A percentile compares a stretch with the other conserved stretches of the same genome.
These are phyloP conservation scores for Rousettus leschenaultii DNA, from an alignment of 2,113 vertebrate species.

Conservation along the genomic window DNA sequence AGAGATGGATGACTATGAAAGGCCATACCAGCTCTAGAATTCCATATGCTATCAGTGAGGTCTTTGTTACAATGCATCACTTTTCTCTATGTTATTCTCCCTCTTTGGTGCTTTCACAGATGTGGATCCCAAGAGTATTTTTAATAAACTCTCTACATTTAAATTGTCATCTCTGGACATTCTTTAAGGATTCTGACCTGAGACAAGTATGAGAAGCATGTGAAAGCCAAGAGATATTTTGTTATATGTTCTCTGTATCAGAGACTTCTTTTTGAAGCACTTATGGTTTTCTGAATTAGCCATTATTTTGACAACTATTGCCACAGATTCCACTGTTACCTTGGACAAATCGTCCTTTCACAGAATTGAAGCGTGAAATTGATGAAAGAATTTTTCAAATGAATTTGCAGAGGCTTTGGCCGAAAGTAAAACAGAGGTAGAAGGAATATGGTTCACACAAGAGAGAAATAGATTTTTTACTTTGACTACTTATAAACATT, in stretches of 20 bases:
- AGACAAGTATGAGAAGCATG: neutral
- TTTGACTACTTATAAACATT: conserved; percentile 72
- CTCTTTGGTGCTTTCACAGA: neutral
- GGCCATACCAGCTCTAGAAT: neutral
- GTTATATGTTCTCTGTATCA: neutral
- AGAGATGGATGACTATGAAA: neutral
- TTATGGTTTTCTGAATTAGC: conserved; percentile 43
- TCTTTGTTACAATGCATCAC: neutral
- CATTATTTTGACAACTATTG: conserved; percentile 34
- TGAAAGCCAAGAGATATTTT: neutral
- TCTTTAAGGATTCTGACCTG: neutral
- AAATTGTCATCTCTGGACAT: neutral
- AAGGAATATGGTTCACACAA: conserved; percentile 81
- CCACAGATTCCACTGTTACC: conserved; percentile 38
- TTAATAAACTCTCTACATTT: neutral
- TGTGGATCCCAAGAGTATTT: neutral
- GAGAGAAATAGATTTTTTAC: conserved; percentile 84
- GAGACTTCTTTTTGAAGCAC: neutral
- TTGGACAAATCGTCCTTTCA: conserved; percentile 65
- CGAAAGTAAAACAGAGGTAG: conserved; percentile 78
- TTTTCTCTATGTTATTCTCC: neutral
- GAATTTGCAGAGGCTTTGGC: conserved; percentile 78
- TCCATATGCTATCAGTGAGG: too few relatives aligned
- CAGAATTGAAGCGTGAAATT: conserved; percentile 57
- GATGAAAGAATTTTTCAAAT: conserved; percentile 79